phyloP scores from a whole-genome alignment of 2,888 invertebrate species.

The Choreutis nemorana region DNA sequence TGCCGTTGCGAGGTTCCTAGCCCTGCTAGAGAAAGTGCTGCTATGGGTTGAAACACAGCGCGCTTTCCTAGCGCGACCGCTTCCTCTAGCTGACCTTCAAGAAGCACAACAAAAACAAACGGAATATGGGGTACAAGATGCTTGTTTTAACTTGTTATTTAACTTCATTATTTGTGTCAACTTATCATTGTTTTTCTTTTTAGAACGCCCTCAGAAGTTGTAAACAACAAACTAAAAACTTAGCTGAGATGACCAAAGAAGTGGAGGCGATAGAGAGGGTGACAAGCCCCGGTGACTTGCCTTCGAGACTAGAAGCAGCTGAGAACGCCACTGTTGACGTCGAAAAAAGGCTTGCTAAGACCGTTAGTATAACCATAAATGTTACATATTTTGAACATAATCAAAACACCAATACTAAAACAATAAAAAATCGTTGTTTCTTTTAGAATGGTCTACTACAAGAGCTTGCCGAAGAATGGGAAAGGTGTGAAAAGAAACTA shows the following conservation, averaged over 20 bases:
- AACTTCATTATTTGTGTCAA: neutral
- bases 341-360: constrained; percentile 84
- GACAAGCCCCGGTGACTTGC: constrained; percentile 85
- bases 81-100: constrained; percentile 79
- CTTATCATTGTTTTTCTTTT: constrained; percentile 6
- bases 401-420: too few species aligned
- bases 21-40: constrained; percentile 82
- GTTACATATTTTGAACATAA: neutral
- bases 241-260: constrained; percentile 92
- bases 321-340: constrained; percentile 87
- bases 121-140: constrained; percentile 79
- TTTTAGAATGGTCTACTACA: constrained; percentile 84
- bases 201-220: constrained; percentile 88
- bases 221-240: constrained; percentile 85
- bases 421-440: constrained; percentile 7
- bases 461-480: constrained; percentile 95
- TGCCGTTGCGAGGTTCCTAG: constrained; percentile 87
- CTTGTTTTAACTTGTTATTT: too few species aligned
- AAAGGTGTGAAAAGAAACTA: constrained; percentile 93
- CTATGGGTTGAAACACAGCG: constrained; percentile 86
- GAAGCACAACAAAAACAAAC: constrained; percentile 86
- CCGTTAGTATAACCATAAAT: constrained; percentile 64
- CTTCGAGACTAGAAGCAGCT: constrained; percentile 84
- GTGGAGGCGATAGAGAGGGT: constrained; percentile 84
- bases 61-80: constrained; percentile 78